Evolutionary conservation across 1,140 invertebrate genomes (phyloP).

Genomic region (Cotesia chilonis): DNA sequence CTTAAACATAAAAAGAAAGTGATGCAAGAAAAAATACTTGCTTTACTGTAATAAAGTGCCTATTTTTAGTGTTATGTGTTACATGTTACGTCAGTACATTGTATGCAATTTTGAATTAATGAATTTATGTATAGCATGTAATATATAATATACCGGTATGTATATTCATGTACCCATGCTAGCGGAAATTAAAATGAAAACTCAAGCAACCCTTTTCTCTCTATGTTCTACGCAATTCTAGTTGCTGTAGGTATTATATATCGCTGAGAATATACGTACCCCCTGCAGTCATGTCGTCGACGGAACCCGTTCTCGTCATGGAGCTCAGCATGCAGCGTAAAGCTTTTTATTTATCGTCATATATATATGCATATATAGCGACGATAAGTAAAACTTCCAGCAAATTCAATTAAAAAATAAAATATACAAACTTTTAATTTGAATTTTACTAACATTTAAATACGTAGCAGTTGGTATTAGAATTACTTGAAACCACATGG

Average conservation of each 20-base stretch:
- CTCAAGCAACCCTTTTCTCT: constrained; percentile 10
- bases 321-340: constrained; percentile 28
- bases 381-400: too few relatives aligned
- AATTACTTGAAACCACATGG: too few relatives aligned
- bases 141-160: constrained; percentile 27
- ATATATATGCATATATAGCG: not conserved
- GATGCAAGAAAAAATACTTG: too few relatives aligned
- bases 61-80: too few relatives aligned
- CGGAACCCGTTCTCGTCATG: constrained; percentile 23
- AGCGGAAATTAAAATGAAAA: constrained; percentile 39
- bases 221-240: constrained; percentile 1
- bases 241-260: not conserved
- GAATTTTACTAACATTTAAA: too few relatives aligned
- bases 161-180: constrained; percentile 22
- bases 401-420: too few relatives aligned
- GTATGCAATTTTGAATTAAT: too few relatives aligned
- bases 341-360: constrained; percentile 18
- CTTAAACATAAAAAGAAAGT: too few relatives aligned
- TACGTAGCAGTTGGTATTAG: too few relatives aligned
- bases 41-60: too few relatives aligned
- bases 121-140: not conserved
- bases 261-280: constrained; percentile 4
- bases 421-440: too few relatives aligned
- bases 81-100: too few relatives aligned
- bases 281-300: constrained; percentile 21